These are phyloP conservation scores for Lepeophtheirus nordmannii DNA, from an alignment of 2,888 invertebrate species.

Conservation along the genomic window DNA sequence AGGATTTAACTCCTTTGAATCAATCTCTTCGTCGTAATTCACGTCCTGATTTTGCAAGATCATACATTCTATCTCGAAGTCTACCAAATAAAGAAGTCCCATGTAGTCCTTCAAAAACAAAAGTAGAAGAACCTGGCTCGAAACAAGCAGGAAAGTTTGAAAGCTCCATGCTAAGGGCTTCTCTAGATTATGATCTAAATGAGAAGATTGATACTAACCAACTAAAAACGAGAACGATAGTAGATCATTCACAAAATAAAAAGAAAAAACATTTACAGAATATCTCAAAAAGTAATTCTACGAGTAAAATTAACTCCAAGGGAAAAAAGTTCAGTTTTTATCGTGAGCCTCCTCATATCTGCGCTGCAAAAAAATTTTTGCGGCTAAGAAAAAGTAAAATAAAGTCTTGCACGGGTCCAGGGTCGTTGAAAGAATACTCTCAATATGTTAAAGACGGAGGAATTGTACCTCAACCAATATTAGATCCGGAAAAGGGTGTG, in stretches of 20 bases:
- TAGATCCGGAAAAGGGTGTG: conserved; percentile 16
- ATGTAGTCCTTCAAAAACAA: too few species aligned
- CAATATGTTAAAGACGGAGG: conserved; percentile 14
- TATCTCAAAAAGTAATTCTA: too few species aligned
- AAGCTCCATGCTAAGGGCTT: too few species aligned
- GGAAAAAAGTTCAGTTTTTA: background rate
- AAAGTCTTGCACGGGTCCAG: background rate
- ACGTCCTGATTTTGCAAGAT: background rate
- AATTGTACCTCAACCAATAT: conserved; percentile 11
- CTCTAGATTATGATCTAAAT: too few species aligned
- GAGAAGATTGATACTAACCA: background rate
- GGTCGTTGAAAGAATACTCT: conserved; percentile 6
- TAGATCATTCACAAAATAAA: too few species aligned
- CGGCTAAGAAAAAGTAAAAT: background rate
- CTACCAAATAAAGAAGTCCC: too few species aligned
- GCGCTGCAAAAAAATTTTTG: background rate
- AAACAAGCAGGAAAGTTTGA: too few species aligned
- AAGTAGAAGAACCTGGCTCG: too few species aligned
- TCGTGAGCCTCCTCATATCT: background rate
- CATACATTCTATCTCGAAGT: background rate
- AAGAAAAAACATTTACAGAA: too few species aligned
- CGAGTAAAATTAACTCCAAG: too few species aligned
- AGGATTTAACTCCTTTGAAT: background rate
- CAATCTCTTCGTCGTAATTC: background rate
- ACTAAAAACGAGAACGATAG: background rate